Percentiles rank a stretch among this genome's conserved stretches.
These are phyloP conservation scores for Drosophila ezoana DNA, from an alignment of 2,888 invertebrate species.

Conservation along the genomic window DNA sequence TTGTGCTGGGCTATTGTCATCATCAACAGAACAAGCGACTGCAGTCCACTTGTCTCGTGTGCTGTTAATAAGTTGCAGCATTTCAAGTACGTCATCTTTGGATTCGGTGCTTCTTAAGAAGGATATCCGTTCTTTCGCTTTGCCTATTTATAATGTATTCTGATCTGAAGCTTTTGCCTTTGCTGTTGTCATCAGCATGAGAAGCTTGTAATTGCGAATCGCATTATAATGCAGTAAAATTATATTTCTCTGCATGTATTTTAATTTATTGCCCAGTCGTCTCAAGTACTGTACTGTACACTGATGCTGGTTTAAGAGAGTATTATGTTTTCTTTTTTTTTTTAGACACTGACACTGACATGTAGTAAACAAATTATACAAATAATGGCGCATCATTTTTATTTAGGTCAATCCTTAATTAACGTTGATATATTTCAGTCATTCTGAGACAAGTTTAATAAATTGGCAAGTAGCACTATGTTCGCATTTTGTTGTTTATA, in stretches of 20 bases:
- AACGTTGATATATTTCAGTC: not conserved
- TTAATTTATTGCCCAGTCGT: slow-evolving; percentile 45
- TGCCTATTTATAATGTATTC: slow-evolving; percentile 35
- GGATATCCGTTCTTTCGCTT: slow-evolving; percentile 69
- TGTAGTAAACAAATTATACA: too few relatives aligned
- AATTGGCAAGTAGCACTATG: slow-evolving; percentile 23
- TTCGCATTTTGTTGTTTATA: slow-evolving; percentile 20
- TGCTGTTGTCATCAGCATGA: slow-evolving; percentile 49
- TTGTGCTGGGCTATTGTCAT: slow-evolving; percentile 51
- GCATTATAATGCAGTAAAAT: slow-evolving; percentile 58
- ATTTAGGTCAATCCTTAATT: not conserved
- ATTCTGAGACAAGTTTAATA: slow-evolving; percentile 41
- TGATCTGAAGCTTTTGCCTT: slow-evolving; percentile 20
- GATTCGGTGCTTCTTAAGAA: slow-evolving; percentile 58
- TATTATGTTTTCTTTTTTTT: not conserved
- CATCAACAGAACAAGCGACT: slow-evolving; percentile 41
- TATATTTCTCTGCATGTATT: slow-evolving; percentile 38
- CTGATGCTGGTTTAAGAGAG: not conserved
- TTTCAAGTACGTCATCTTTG: slow-evolving; percentile 40
- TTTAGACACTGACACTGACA: too few relatives aligned
- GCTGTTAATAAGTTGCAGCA: slow-evolving; percentile 39
- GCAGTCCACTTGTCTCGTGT: slow-evolving; percentile 57
- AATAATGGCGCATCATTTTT: too few relatives aligned
- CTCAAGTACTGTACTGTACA: slow-evolving; percentile 52
- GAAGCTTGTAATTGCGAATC: slow-evolving; percentile 66